Percentiles rank a stretch among this genome's conserved stretches.
These are phyloP conservation scores for Apis florea DNA, from an alignment of 1,140 invertebrate species.

Conservation along the genomic window DNA sequence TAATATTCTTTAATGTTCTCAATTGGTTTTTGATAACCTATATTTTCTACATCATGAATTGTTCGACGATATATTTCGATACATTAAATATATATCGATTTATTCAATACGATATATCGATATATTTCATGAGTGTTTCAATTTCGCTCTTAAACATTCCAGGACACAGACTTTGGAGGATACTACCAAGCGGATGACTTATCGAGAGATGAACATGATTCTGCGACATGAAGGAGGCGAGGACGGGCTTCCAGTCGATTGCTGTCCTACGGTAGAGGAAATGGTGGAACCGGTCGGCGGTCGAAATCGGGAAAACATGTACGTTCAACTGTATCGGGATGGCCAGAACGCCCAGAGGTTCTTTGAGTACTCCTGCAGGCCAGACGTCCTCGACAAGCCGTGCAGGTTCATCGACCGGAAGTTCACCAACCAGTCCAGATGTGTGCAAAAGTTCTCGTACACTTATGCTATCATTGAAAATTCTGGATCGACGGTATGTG, in stretches of 20 bases:
- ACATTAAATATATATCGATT: too few species aligned
- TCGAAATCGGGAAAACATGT: slow-evolving; percentile 85
- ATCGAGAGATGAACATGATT: slow-evolving; percentile 84
- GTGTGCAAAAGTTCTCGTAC: slow-evolving; percentile 92
- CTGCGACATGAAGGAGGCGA: slow-evolving; percentile 82
- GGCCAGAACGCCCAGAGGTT: slow-evolving; percentile 85
- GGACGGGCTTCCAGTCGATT: slow-evolving; percentile 83
- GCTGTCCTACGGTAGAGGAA: slow-evolving; percentile 89
- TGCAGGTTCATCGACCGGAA: slow-evolving; percentile 88
- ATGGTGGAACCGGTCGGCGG: slow-evolving; percentile 89
- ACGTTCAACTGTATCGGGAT: slow-evolving; percentile 89
- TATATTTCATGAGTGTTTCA: not conserved
- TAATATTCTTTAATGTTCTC: too few species aligned
- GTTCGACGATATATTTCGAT: too few species aligned
- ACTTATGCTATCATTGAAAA: slow-evolving; percentile 89
- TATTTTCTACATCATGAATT: too few species aligned
- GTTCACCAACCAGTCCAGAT: slow-evolving; percentile 86
- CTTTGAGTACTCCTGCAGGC: slow-evolving; percentile 89
- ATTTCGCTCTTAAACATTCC: not conserved
- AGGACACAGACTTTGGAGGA: slow-evolving; percentile 71
- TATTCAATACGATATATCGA: not conserved
- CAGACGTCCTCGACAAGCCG: slow-evolving; percentile 85
- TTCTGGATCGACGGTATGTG: slow-evolving; percentile 53
- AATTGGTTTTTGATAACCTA: too few species aligned
- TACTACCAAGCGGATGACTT: slow-evolving; percentile 69